These are phyloP conservation scores for Cephus cinctus DNA, from an alignment of 1,140 invertebrate genomes.

Conservation along the genomic window DNA sequence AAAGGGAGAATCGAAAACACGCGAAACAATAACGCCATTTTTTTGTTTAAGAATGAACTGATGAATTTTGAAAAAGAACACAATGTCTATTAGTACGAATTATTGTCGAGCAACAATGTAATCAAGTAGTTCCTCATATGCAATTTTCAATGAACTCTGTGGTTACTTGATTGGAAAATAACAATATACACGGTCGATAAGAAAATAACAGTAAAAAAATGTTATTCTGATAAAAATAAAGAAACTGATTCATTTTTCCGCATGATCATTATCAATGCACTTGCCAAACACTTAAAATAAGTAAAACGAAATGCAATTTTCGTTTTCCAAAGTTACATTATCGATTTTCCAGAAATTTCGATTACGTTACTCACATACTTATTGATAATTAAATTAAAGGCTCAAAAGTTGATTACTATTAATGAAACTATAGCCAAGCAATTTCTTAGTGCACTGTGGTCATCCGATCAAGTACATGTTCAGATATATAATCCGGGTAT, in stretches of 20 bases:
- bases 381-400: too few species aligned
- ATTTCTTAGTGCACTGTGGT: background rate
- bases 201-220: background rate
- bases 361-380: too few species aligned
- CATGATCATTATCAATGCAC: too few species aligned
- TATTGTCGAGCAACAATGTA: too few species aligned
- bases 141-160: background rate
- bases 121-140: background rate
- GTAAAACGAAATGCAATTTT: background rate
- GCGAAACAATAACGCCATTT: background rate
- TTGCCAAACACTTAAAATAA: background rate
- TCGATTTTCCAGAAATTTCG: too few species aligned
- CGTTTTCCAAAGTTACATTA: background rate
- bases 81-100: background rate
- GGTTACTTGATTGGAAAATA: background rate
- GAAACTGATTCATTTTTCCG: too few species aligned
- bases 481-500: constrained; percentile 26
- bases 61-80: background rate
- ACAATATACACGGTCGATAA: background rate
- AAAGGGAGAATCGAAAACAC: background rate
- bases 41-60: background rate
- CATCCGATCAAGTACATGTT: constrained; percentile 20
- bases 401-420: background rate
- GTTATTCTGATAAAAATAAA: too few species aligned
- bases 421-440: background rate